These are phyloP conservation scores for Drosophila quasianomalipes DNA, from an alignment of 2,888 invertebrate species.

Conservation along the genomic window DNA sequence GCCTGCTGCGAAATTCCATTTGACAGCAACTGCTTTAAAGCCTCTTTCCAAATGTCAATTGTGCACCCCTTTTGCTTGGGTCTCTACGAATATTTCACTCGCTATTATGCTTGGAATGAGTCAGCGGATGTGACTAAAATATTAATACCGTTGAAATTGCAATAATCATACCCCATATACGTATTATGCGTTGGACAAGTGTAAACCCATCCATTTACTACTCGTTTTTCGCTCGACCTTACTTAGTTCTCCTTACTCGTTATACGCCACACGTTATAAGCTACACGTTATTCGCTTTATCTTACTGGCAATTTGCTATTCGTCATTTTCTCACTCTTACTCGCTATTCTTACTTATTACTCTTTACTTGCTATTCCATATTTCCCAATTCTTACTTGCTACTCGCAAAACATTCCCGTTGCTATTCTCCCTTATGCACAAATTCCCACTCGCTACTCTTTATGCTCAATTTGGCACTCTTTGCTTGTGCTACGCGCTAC, in stretches of 20 bases:
- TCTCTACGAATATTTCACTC: slow-evolving; percentile 23
- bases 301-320: neutral
- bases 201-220: neutral
- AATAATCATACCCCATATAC: neutral
- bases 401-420: neutral
- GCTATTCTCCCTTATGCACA: neutral
- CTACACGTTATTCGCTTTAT: neutral
- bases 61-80: slow-evolving; percentile 16
- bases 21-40: slow-evolving; percentile 60
- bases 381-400: neutral
- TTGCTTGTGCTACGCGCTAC: too few species aligned
- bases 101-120: slow-evolving; percentile 30
- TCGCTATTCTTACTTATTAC: neutral
- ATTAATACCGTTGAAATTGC: slow-evolving; percentile 26
- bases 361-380: neutral
- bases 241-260: neutral
- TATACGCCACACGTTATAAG: too few species aligned
- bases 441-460: neutral
- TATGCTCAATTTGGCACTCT: neutral
- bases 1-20: slow-evolving; percentile 62
- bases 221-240: neutral
- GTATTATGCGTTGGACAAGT: neutral
- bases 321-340: neutral
- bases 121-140: slow-evolving; percentile 34
- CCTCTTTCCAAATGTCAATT: slow-evolving; percentile 37